A percentile compares a stretch with the other conserved stretches of the same genome.
phyloP scores from a whole-genome alignment of 2,888 invertebrate genomes.

The Sturmia bella region DNA sequence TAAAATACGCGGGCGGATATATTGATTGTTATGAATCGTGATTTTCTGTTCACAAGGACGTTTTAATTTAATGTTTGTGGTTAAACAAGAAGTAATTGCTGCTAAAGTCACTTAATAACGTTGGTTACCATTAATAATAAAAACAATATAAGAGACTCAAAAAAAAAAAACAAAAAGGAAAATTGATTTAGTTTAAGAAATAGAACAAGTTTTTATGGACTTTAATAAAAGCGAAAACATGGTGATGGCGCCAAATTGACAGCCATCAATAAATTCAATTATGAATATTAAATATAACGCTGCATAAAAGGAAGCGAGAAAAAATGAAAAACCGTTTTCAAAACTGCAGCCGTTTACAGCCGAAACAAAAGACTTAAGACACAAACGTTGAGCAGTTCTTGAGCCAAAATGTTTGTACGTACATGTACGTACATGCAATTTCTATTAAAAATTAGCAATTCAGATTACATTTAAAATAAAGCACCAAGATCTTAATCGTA shows the following conservation, averaged over 20 bases:
- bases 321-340: neutral
- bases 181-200: conserved; percentile 14
- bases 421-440: neutral
- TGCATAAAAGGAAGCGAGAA: conserved; percentile 40
- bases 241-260: conserved; percentile 62
- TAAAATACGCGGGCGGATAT: conserved; percentile 60
- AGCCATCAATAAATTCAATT: conserved; percentile 63
- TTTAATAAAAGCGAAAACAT: neutral
- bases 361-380: conserved; percentile 54
- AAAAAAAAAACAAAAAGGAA: conserved; percentile 15
- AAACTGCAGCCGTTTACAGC: neutral
- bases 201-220: conserved; percentile 32
- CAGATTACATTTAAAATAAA: neutral
- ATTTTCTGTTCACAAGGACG: conserved; percentile 62
- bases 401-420: neutral
- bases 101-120: conserved; percentile 44
- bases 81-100: conserved; percentile 59
- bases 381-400: conserved; percentile 27
- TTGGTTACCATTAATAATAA: conserved; percentile 23
- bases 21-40: conserved; percentile 59
- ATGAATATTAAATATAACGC: conserved; percentile 36
- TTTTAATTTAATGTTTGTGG: conserved; percentile 46
- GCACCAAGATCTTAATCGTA: too few species aligned
- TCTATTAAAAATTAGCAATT: neutral
- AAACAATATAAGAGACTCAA: conserved; percentile 20